Base-by-base conservation (phyloP, 2,113 vertebrate genomes). In the Scortum barcoo region DNA sequence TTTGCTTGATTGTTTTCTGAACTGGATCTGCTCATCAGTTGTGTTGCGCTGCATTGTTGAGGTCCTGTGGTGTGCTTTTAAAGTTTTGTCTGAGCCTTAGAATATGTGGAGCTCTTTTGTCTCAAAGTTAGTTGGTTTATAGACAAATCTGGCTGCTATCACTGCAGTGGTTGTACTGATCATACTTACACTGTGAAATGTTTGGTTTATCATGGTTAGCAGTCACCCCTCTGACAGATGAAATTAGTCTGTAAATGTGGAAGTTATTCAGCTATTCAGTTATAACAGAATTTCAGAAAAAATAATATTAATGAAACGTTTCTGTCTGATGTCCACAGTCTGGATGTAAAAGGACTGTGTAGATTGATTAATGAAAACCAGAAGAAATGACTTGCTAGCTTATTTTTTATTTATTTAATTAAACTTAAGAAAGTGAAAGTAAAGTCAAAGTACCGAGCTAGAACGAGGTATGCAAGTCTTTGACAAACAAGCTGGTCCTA, bases 1-100 rank as follows among this genome's bases (percentile, higher is more conserved):
- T 85, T 88, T 87, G 88, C 40, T 75, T 75, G 86, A 93, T 93
- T 95, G 94, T 93, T 80, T 93, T 91, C 80, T 84, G 82, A 76
- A 85, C 84, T 88, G 89, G 88, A 90, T 90, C 91, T 86, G 65
- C 90, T 91, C 83, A 79, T 92, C 89, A 76, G 80, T 80, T 92
- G 76, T 86, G 70, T 86, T 58, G 85, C 17, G 26, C 71, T 78
- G 80, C 76, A 71, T 92, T 84, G 84, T 65, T n/a, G 36, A 46
- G 50, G 78, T 86, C 88, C 92, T 90, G 86, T 67, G 76, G 80
- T 85, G 88, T 77, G 87, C 89, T 90, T 89, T 87, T 68, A 86
- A 88, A 87, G 71, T 83, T 78, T 85, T 85, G 81, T 89, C 80
- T 76, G 76, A 19, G 72, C 80, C 88, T 87, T 74, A 63, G 80